A percentile compares a stretch with the other conserved stretches of the same genome.
phyloP scores from a whole-genome alignment of 1,140 invertebrate species.

The Drosophila truncata region DNA sequence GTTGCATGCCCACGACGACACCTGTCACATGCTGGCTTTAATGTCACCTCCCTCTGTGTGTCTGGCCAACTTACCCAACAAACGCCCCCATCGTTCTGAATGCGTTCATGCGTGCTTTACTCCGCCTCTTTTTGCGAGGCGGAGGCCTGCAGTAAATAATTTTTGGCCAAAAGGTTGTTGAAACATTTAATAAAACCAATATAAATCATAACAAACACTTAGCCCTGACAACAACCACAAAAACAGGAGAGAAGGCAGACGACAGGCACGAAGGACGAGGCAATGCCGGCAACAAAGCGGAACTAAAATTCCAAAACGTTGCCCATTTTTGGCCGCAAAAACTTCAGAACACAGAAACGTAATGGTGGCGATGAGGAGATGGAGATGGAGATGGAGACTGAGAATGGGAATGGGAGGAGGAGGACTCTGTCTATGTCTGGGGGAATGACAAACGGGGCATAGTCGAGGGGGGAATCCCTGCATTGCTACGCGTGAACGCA shows the following conservation, averaged over 20 bases:
- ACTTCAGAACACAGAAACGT: conserved; percentile 49
- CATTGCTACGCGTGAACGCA: conserved; percentile 82
- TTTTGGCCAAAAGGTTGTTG: conserved; percentile 80
- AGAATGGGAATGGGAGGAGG: conserved; percentile 1
- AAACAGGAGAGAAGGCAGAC: conserved; percentile 5
- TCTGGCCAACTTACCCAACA: conserved; percentile 19
- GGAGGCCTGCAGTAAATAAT: conserved; percentile 75
- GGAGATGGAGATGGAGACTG: background rate
- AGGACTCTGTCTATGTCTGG: conserved; percentile 21
- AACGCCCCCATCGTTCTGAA: conserved; percentile 16
- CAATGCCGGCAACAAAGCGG: conserved; percentile 69
- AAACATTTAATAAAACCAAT: conserved; percentile 84
- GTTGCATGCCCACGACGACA: conserved; percentile 29
- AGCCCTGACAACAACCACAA: conserved; percentile 66
- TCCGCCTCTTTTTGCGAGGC: conserved; percentile 14
- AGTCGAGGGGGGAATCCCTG: conserved; percentile 21
- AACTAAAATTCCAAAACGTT: conserved; percentile 83
- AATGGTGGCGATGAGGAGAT: conserved; percentile 31
- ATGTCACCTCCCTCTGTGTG: conserved; percentile 24
- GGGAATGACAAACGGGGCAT: conserved; percentile 50
- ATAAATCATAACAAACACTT: conserved; percentile 84
- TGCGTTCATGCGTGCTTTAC: conserved; percentile 51
- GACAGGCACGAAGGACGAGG: no score
- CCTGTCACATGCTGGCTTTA: conserved; percentile 33
- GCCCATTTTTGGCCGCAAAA: conserved; percentile 79